Evolutionary conservation across 2,113 vertebrate genomes (phyloP).

Genomic region (Microtus pennsylvanicus): DNA sequence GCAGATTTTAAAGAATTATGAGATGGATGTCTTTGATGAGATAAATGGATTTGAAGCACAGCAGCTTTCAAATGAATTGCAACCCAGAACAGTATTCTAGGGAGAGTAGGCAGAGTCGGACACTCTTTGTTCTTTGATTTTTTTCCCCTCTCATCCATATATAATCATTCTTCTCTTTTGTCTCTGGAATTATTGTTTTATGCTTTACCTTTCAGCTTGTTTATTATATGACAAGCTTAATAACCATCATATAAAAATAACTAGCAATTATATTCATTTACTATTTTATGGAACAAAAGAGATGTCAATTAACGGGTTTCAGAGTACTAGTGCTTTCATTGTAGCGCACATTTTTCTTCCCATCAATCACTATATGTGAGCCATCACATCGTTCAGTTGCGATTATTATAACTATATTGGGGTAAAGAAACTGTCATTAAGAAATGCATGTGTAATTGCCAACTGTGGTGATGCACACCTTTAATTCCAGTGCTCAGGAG

Average conservation of each 20-base stretch:
- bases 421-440: background rate
- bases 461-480: background rate
- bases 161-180: constrained; percentile 53
- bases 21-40: constrained; percentile 26
- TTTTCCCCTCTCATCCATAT: constrained; percentile 1
- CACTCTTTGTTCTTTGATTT: constrained; percentile 53
- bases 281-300: constrained; percentile 42
- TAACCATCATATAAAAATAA: constrained; percentile 43
- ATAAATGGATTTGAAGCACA: constrained; percentile 32
- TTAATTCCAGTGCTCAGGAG: background rate
- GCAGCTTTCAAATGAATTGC: constrained; percentile 61
- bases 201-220: constrained; percentile 37
- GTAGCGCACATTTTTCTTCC: background rate
- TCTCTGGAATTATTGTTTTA: constrained; percentile 65
- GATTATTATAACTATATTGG: background rate
- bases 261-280: constrained; percentile 55
- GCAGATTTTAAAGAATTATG: constrained; percentile 59
- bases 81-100: background rate
- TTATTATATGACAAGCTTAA: constrained; percentile 63
- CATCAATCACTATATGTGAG: background rate
- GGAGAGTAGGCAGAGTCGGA: constrained; percentile 6
- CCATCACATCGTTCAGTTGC: background rate
- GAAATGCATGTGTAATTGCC: background rate
- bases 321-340: background rate
- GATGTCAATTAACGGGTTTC: constrained; percentile 21